Percentiles rank a stretch among this genome's conserved stretches.
phyloP scores from a whole-genome alignment of 2,113 vertebrate genomes.

The Pluvialis apricaria region DNA sequence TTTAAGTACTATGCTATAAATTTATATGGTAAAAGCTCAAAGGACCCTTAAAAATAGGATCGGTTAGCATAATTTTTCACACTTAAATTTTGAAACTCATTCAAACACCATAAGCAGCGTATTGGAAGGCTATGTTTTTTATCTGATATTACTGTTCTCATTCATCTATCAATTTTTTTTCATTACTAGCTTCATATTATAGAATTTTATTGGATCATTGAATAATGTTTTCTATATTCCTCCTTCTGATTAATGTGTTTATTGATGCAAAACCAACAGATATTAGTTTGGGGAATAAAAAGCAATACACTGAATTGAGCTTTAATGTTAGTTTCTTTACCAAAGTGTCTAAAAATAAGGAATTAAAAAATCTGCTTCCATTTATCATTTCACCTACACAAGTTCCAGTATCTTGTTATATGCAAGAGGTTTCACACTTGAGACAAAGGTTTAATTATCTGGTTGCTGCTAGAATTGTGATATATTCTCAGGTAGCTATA shows the following conservation, averaged over 20 bases:
- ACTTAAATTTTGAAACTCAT: constrained; percentile 1
- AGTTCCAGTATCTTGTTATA: neutral
- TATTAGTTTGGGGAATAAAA: constrained; percentile 6
- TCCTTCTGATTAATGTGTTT: constrained; percentile 41
- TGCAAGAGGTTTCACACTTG: neutral
- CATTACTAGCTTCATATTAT: constrained; percentile 2
- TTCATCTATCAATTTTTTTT: constrained; percentile 35
- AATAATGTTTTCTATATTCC: constrained; percentile 37
- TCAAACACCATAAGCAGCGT: neutral
- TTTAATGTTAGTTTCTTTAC: neutral
- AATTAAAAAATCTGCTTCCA: constrained; percentile 21
- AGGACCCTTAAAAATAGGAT: neutral
- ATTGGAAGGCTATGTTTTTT: neutral
- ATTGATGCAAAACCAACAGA: constrained; percentile 26
- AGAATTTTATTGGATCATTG: constrained; percentile 32
- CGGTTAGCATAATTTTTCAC: neutral
- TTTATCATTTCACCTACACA: constrained; percentile 37
- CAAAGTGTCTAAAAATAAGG: neutral
- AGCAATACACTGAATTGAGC: neutral
- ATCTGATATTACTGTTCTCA: neutral
- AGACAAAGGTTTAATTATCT: constrained; percentile 34
- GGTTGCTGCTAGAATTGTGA: neutral
- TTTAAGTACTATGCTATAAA: neutral
- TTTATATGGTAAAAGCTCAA: neutral
- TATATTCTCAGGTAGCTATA: neutral